Evolutionary conservation across 1,140 invertebrate genomes (phyloP), one percentile per base, ranked within the genome.

Genomic region (Pseudobourletiella spinata): DNA sequence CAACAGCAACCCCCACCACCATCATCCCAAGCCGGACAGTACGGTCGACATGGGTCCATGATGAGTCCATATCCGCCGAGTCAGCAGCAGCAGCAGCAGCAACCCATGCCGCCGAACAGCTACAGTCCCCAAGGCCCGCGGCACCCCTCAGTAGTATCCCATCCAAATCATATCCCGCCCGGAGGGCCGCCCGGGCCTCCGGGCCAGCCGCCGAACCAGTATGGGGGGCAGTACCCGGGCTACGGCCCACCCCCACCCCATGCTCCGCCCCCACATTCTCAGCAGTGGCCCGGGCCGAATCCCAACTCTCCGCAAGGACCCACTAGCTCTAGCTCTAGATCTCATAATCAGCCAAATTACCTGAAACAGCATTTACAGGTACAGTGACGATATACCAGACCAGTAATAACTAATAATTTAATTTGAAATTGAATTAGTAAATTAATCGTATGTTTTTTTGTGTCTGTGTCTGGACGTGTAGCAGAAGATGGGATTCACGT

Each of bases 351-450:
- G 46, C 71, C 72, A 67, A 78, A 81, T 74, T 85, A 85, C 78
- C 75, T 86, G 71, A 84, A 85, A 72, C 83, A 85, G 68, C 84
- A 86, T 76, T 70, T 77, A 28, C 75, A 77, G 58, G 72, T 73
- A 56, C 46, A 57, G n/a, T n/a, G n/a, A n/a, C n/a, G n/a, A n/a
- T n/a, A 56, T 42, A n/a, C n/a, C n/a, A n/a, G n/a, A n/a, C n/a
- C n/a, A n/a, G n/a, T 14, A 67, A 66, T 57, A 43, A 42, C 35
- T 26, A 57, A 28, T 30, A 55, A 67, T 54, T 69, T 67, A 60
- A 69, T 65, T 48, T 61, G 64, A 54, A 65, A 64, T 62, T 70
- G 59, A 14, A 55, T 42, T 62, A 64, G 11, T 65, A 50, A 22
- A 65, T 66, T 22, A 29, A 14, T 39, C n/a, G 32, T 39, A 48